Conservation (phyloP, 2,888 invertebrate genomes). For the Tenthredo amoena region DNA sequence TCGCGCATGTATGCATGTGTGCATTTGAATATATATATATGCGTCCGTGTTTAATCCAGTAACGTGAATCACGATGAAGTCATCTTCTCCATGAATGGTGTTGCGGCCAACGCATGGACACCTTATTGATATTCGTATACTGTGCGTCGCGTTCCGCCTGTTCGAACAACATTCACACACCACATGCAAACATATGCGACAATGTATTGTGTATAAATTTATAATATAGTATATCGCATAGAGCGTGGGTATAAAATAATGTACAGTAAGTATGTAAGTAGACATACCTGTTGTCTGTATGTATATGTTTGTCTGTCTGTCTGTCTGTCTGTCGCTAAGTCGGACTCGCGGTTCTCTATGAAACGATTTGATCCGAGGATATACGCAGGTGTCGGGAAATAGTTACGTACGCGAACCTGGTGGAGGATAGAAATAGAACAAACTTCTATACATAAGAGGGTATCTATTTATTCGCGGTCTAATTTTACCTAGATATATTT, state of each 20-base stretch:
- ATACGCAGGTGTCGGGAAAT: background rate
- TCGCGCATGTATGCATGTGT: background rate
- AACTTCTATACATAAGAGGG: background rate
- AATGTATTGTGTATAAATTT: background rate
- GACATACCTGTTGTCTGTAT: background rate
- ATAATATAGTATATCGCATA: background rate
- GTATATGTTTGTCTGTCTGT: background rate
- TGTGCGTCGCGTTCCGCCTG: slow-evolving; percentile 55
- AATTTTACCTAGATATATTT: background rate
- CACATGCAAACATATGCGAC: background rate
- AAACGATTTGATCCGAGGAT: background rate
- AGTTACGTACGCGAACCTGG: background rate
- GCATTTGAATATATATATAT: background rate
- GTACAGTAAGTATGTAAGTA: background rate
- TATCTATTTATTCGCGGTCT: slow-evolving; percentile 17
- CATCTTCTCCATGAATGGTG: slow-evolving; percentile 63
- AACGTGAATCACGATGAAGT: slow-evolving; percentile 70
- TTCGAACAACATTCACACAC: slow-evolving; percentile 1
- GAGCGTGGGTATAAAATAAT: background rate
- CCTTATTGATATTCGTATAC: slow-evolving; percentile 68
- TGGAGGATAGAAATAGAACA: background rate
- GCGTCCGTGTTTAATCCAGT: slow-evolving; percentile 19
- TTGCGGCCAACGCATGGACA: slow-evolving; percentile 51
- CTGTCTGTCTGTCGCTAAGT: background rate
- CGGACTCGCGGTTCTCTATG: background rate